Base-by-base conservation (phyloP, 2,113 vertebrate genomes). In the Crotalus horridus region DNA sequence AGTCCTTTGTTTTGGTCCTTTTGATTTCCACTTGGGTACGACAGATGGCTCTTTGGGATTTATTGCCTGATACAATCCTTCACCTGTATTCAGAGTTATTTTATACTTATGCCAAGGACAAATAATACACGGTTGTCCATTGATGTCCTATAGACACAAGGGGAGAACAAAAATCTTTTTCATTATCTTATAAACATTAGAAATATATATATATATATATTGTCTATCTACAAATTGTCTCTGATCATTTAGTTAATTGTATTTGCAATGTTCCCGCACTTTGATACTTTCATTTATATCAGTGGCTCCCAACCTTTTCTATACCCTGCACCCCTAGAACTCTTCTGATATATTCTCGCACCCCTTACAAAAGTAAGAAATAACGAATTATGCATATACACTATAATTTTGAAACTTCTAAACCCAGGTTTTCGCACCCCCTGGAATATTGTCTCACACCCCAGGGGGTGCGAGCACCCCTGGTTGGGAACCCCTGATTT, bases 101-200 rank as follows among this genome's bases (percentile, higher is more conserved):
- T 98, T 98, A 95, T 97, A 99, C 94, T 99, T 99, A 97, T 99
- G 99, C 95, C 98, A 99, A 20, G 99, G 99, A 94, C 99, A 99
- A 96, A 99, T 96, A 95, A 99, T 98, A 94, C 99, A 99, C 0
- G 98, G 90, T 94, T 97, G 98, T 95, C 98, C 98, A 93, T 97
- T 92, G 4, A 99, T 97, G 94, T 99, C 98, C 99, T 99, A 95
- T 6, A 56, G 3, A 64, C 11, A 86, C 13, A 59, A 59, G 58
- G 39, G 39, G 46, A 29, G 23, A 29, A 21, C 17, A 89, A 89
- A 88, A 53, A 54, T 43, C 2, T 56, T 39, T 39, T 54, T 33
- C 9, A 64, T 39, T 91, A 58, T 29, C 69, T 85, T 85, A 91
- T 13, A 88, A 29, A 53, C 1, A 33, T 55, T 55, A 43, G 58